These are phyloP conservation scores for Odontamblyopus rebecca DNA, from an alignment of 2,797 vertebrate genomes.

Conservation along the genomic window DNA sequence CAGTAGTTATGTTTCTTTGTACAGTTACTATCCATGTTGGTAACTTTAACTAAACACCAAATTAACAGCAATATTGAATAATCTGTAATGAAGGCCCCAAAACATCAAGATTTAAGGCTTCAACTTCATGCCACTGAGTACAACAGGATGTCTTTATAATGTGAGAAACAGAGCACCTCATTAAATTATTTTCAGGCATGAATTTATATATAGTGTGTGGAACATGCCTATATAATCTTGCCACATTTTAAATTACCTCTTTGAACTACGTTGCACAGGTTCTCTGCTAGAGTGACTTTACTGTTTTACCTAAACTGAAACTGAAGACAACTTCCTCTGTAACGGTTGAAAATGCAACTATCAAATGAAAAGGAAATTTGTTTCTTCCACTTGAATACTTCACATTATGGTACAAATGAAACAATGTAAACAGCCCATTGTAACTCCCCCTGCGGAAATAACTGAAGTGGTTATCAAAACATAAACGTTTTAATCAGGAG, in stretches of 20 bases:
- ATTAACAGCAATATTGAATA: background rate
- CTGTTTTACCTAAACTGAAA: background rate
- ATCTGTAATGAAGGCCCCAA: background rate
- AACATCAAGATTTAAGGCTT: background rate
- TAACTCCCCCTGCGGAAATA: slow-evolving; percentile 41
- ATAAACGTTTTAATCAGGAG: slow-evolving; percentile 21
- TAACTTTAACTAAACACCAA: background rate
- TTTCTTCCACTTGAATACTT: background rate
- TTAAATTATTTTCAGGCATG: background rate
- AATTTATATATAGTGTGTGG: background rate
- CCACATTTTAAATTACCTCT: background rate
- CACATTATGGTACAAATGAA: slow-evolving; percentile 10
- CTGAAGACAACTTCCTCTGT: background rate
- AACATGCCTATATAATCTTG: too few relatives aligned
- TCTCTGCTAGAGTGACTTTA: background rate
- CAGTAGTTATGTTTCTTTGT: too few relatives aligned
- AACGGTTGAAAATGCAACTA: background rate
- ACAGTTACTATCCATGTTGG: too few relatives aligned
- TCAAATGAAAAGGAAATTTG: background rate
- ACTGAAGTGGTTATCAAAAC: slow-evolving; percentile 25
- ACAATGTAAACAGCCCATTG: slow-evolving; percentile 12
- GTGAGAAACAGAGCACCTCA: background rate
- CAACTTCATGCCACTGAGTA: background rate
- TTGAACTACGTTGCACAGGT: too few relatives aligned
- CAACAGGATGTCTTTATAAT: background rate